Evolutionary conservation across 2,888 invertebrate species (phyloP), one percentile per base, ranked within the genome.

Genomic region (Megastigmus dorsalis): DNA sequence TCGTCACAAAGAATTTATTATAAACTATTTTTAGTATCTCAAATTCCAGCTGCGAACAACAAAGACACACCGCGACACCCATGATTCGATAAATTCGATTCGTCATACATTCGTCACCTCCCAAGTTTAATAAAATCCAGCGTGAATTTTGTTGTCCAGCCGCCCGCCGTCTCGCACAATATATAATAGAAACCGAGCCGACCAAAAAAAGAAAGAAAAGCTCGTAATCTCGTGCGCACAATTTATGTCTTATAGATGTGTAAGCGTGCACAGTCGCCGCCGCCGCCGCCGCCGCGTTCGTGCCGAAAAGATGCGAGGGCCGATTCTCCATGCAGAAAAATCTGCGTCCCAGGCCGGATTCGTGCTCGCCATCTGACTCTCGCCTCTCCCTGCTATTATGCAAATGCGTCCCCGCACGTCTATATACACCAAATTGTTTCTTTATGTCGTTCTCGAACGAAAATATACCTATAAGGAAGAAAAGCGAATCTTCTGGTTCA

Each of bases 301-400:
- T 60, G 60, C 30, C 45, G 60, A 45, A 33, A 60, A 18, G 30
- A n/a, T 4, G 60, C 41, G 26, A 36, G 36, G 4, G 13, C 52
- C 43, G 66, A 72, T 66, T 72, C 72, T 33, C 66, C 67, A 62
- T 55, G 60, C 41, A 59, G 43, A 67, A 60, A 65, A 67, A 45
- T 73, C 45, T 9, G 26, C 26, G 45, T 18, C 6, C 50, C 52
- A 26, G 13, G 5, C 69, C n/a, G n/a, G 45, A 70, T 59, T 72
- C 65, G 41, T 43, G 68, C 63, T 23, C 26, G 63, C 74, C 74
- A 74, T 74, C 68, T 74, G 74, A 74, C 63, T 63, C 67, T 50
- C 3, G 50, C 50, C 69, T 69, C 63, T 63, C 67, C 41, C 3
- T 38, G 41, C 69, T 69, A 74, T 74, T 74, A 74, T 74, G 74